Evolutionary conservation across 2,888 invertebrate species (phyloP).

Genomic region (Protonemura montana): DNA sequence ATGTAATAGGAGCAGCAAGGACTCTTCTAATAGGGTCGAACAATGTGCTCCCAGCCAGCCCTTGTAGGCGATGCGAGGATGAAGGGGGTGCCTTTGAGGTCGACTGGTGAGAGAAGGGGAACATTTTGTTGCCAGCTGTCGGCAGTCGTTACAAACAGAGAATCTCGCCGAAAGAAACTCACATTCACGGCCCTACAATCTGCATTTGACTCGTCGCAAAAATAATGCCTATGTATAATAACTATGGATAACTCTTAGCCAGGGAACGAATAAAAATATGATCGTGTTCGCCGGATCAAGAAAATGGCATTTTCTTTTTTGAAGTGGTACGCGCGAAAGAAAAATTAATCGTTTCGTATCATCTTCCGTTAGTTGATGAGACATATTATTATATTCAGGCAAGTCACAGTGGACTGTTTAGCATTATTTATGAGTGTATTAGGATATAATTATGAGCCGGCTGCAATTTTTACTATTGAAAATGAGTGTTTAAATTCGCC

Average conservation of each 20-base stretch:
- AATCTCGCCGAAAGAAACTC: neutral
- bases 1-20: conserved; percentile 12
- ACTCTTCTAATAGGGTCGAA: conserved; percentile 12
- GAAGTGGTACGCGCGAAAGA: no score
- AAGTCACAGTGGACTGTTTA: neutral
- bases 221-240: neutral
- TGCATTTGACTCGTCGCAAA: neutral
- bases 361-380: no score
- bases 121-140: conserved; percentile 5
- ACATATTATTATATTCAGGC: no score
- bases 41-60: conserved; percentile 12
- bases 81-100: neutral
- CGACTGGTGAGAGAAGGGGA: neutral
- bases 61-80: neutral
- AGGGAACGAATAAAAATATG: no score
- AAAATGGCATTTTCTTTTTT: no score
- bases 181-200: neutral
- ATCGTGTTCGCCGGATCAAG: no score
- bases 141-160: neutral
- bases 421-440: neutral
- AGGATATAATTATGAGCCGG: neutral
- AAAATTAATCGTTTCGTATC: no score
- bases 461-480: neutral
- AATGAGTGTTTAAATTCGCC: neutral
- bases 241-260: no score